Percentiles rank a stretch among this genome's conserved stretches.
Conservation (phyloP, 2,113 vertebrate genomes). For the Sinocyclocheilus anshuiensis region DNA sequence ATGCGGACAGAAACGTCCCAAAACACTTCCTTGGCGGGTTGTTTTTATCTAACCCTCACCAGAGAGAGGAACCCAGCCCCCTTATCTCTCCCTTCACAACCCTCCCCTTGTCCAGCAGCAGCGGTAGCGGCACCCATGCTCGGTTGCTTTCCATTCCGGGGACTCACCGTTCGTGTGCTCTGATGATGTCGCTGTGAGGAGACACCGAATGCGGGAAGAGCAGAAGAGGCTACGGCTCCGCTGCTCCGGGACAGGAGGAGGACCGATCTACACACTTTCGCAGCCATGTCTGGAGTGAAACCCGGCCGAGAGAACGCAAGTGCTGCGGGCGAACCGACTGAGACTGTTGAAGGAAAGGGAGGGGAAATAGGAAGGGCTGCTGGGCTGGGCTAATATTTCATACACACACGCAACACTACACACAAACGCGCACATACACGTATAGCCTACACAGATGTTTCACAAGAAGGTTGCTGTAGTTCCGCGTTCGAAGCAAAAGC, state of each 20-base stretch:
- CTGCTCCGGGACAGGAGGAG: constrained; percentile 80
- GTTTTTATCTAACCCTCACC: constrained; percentile 7
- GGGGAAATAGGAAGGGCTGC: constrained; percentile 72
- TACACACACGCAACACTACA: constrained; percentile 62
- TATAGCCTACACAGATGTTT: constrained; percentile 31
- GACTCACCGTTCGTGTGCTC: constrained; percentile 79
- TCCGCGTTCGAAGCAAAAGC: constrained; percentile 10
- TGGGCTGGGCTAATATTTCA: constrained; percentile 71
- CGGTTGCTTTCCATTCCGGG: constrained; percentile 60
- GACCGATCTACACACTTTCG: constrained; percentile 80
- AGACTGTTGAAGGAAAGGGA: constrained; percentile 65
- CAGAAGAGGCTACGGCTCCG: constrained; percentile 69
- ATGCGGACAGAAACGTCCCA: not conserved
- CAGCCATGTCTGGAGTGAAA: constrained; percentile 81
- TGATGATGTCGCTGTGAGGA: constrained; percentile 74
- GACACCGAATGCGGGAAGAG: constrained; percentile 74
- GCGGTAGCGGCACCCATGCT: constrained; percentile 33
- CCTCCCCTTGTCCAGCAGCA: constrained; percentile 58
- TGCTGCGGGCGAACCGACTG: constrained; percentile 79
- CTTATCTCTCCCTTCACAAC: constrained; percentile 36
- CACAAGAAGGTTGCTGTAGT: constrained; percentile 63
- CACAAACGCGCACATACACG: constrained; percentile 62
- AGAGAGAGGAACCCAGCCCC: constrained; percentile 37
- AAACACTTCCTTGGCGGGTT: constrained; percentile 73
- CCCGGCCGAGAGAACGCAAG: constrained; percentile 72